Conservation (phyloP, 2,113 vertebrate species). For the Gymnarchus niloticus region DNA sequence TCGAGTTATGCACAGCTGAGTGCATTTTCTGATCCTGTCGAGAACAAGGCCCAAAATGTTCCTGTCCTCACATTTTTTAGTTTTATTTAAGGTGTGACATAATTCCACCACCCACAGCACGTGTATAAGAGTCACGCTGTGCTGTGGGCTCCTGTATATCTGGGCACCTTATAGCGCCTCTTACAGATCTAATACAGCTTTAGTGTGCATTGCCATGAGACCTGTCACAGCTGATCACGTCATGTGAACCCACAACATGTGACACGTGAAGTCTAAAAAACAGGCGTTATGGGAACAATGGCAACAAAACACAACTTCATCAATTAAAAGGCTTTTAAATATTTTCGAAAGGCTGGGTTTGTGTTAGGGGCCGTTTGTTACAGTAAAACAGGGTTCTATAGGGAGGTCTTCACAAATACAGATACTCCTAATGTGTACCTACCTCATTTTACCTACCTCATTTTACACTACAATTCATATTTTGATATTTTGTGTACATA, state of each 20-base stretch:
- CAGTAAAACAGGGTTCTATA: neutral
- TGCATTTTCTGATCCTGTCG: slow-evolving; percentile 21
- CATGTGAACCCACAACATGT: neutral
- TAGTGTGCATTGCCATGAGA: neutral
- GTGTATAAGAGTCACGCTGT: neutral
- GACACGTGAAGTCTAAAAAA: neutral
- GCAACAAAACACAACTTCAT: neutral
- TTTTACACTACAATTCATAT: too few relatives aligned
- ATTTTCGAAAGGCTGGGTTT: slow-evolving; percentile 6
- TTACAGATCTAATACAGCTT: neutral
- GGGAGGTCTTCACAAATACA: neutral
- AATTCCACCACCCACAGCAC: neutral
- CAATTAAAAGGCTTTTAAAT: slow-evolving; percentile 1
- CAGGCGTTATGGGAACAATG: neutral
- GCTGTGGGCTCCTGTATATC: neutral
- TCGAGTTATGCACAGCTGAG: slow-evolving; percentile 44
- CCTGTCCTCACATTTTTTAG: neutral
- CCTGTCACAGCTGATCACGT: neutral
- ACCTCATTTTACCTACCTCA: too few relatives aligned
- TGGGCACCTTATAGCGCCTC: neutral
- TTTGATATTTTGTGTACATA: too few relatives aligned
- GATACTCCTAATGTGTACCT: neutral
- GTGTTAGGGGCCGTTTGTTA: neutral
- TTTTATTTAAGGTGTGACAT: neutral
- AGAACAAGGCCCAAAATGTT: neutral